Percentiles rank a stretch among this genome's conserved stretches.
Conservation (phyloP, 2,797 vertebrate genomes). For the Aythya fuligula region DNA sequence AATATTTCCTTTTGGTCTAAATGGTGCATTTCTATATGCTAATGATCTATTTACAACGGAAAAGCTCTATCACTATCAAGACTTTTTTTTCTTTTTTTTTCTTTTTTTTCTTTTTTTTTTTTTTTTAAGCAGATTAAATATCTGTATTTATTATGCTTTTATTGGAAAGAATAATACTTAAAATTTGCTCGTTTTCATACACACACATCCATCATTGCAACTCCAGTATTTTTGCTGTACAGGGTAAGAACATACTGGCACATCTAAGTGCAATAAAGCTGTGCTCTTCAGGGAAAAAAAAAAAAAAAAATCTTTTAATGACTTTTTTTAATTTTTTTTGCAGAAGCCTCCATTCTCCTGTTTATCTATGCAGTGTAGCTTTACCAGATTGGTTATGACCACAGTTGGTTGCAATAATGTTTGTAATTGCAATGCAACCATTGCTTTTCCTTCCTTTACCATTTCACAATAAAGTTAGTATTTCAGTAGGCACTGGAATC, state of each 20-base stretch:
- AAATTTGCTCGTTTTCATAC: not conserved
- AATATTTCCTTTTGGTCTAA: not conserved
- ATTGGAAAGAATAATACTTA: not conserved
- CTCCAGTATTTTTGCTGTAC: not conserved
- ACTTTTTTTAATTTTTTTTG: not conserved
- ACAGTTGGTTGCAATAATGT: not conserved
- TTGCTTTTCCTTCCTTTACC: slow-evolving; percentile 39
- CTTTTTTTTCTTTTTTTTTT: too few relatives aligned
- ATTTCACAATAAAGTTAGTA: slow-evolving; percentile 17
- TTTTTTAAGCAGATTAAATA: not conserved
- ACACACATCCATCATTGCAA: not conserved
- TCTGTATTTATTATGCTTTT: not conserved
- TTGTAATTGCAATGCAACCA: not conserved
- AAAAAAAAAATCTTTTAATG: not conserved
- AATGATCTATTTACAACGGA: not conserved
- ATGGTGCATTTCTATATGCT: not conserved
- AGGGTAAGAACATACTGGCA: not conserved
- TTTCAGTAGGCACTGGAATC: slow-evolving; percentile 22
- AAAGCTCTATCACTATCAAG: not conserved
- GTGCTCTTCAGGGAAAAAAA: not conserved
- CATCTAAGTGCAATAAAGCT: not conserved
- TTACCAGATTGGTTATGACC: not conserved
- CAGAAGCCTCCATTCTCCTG: not conserved
- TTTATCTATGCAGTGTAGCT: not conserved
- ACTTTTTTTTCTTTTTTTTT: not conserved